Conservation (phyloP, 1,140 invertebrate species). For the Paracyclopina nana region DNA sequence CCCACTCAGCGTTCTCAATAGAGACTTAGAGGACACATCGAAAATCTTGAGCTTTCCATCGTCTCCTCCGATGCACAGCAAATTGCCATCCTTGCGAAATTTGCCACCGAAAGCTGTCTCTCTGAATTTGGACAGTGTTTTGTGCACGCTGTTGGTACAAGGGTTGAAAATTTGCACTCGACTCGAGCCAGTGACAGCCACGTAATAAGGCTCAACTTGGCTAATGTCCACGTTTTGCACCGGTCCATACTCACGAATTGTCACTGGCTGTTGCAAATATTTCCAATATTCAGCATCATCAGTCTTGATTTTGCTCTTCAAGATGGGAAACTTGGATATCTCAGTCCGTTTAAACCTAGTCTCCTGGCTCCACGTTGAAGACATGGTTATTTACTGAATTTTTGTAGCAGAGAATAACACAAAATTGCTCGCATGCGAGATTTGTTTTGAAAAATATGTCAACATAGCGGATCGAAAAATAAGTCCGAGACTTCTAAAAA, state of each 20-base stretch:
- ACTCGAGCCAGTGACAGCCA: slow-evolving; percentile 28
- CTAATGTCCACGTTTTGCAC: slow-evolving; percentile 30
- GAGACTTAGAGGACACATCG: slow-evolving; percentile 25
- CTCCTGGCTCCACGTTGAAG: too few species aligned
- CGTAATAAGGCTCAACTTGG: slow-evolving; percentile 25
- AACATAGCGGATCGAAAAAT: too few species aligned
- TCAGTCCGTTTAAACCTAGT: too few species aligned
- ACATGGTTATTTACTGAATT: too few species aligned
- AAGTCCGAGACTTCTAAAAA: too few species aligned
- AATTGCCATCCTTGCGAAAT: slow-evolving; percentile 29
- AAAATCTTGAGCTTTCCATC: slow-evolving; percentile 31
- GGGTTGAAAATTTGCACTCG: slow-evolving; percentile 28
- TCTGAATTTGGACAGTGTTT: slow-evolving; percentile 26
- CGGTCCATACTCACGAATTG: slow-evolving; percentile 30
- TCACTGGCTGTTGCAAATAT: too few species aligned
- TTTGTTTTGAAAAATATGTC: too few species aligned
- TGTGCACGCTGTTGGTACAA: slow-evolving; percentile 23
- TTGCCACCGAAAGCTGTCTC: slow-evolving; percentile 27
- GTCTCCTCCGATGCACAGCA: slow-evolving; percentile 30
- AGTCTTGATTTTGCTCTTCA: too few species aligned
- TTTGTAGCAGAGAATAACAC: too few species aligned
- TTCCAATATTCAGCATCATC: too few species aligned
- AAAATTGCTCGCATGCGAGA: too few species aligned
- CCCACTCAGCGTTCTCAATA: slow-evolving; percentile 27
- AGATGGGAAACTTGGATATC: too few species aligned